Evolutionary conservation across 2,113 vertebrate genomes (phyloP).

Genomic region (Melospiza georgiana): DNA sequence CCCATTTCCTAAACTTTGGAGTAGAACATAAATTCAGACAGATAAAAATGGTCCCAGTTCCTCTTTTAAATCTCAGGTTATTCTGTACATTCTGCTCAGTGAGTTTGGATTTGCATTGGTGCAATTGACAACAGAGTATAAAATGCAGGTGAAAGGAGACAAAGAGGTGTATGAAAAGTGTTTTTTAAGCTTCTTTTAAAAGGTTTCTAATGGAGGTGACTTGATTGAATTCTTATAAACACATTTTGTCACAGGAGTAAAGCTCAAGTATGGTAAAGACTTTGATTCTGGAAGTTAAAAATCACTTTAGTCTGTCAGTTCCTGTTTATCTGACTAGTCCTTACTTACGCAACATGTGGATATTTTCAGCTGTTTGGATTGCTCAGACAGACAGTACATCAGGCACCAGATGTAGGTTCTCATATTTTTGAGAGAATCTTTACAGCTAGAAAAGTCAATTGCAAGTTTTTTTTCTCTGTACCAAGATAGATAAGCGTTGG

Average conservation of each 20-base stretch:
- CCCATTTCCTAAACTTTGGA: not conserved
- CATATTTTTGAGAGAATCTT: not conserved
- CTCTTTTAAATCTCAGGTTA: not conserved
- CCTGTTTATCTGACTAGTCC: not conserved
- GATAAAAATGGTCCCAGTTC: not conserved
- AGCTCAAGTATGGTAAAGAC: not conserved
- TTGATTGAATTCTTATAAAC: not conserved
- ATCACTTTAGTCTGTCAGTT: not conserved
- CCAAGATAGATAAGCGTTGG: not conserved
- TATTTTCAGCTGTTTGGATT: not conserved
- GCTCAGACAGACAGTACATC: not conserved
- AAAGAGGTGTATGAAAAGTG: not conserved
- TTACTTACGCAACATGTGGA: not conserved
- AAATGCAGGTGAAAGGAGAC: not conserved
- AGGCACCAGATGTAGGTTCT: not conserved
- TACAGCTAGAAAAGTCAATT: not conserved
- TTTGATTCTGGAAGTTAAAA: not conserved
- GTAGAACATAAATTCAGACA: not conserved
- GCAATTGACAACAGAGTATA: not conserved
- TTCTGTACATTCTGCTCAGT: not conserved
- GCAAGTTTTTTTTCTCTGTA: not conserved
- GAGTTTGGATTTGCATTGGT: not conserved
- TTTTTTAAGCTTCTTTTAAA: not conserved
- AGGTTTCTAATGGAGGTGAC: not conserved
- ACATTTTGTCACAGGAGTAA: not conserved